These are phyloP conservation scores for Pheosia gnoma DNA, from an alignment of 2,888 invertebrate species.

Conservation along the genomic window DNA sequence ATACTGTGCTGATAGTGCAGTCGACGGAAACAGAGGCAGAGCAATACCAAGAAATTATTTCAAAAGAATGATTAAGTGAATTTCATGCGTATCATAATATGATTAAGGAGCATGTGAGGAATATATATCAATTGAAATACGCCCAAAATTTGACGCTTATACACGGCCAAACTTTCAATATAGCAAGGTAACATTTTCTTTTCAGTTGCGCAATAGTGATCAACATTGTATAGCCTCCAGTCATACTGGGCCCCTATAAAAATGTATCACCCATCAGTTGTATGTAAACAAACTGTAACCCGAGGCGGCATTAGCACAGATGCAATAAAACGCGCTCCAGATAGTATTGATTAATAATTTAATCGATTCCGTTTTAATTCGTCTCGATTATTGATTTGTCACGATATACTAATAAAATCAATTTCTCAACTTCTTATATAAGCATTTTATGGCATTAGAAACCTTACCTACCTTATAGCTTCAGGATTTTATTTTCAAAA, in stretches of 20 bases:
- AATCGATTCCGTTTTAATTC: conserved; percentile 38
- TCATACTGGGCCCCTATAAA: conserved; percentile 15
- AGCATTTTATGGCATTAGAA: background rate
- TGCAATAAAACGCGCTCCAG: conserved; percentile 58
- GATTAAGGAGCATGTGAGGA: too few relatives aligned
- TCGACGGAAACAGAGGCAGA: too few relatives aligned
- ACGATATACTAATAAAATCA: conserved; percentile 40
- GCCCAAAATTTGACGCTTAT: background rate
- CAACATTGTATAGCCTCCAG: background rate
- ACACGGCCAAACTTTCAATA: background rate
- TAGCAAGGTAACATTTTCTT: background rate
- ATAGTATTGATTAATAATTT: conserved; percentile 56
- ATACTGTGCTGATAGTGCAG: too few relatives aligned
- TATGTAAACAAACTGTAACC: conserved; percentile 45
- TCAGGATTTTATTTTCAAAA: conserved; percentile 13
- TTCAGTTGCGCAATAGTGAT: conserved; percentile 1
- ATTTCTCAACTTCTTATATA: conserved; percentile 6
- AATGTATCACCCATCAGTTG: conserved; percentile 43
- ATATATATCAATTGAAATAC: too few relatives aligned
- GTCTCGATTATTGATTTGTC: conserved; percentile 34
- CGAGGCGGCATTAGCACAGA: conserved; percentile 50
- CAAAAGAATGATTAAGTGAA: too few relatives aligned
- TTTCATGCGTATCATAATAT: too few relatives aligned
- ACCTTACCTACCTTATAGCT: too few relatives aligned
- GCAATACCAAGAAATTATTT: too few relatives aligned